These are phyloP conservation scores for Enteromius mattozi DNA, from an alignment of 2,797 vertebrate species.

Conservation along the genomic window DNA sequence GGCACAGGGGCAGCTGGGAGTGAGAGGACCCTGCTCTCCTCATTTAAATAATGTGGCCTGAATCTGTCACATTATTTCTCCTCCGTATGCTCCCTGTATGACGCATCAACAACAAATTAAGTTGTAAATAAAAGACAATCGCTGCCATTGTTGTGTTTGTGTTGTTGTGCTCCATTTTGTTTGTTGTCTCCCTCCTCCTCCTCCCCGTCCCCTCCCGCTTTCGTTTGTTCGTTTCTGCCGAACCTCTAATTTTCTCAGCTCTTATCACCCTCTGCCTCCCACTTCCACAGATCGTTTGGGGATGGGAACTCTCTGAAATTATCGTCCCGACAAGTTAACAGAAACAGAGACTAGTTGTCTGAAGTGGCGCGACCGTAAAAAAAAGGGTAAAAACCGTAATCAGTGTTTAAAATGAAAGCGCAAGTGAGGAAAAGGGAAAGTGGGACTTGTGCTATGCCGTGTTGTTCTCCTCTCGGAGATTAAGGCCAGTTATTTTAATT, in stretches of 20 bases:
- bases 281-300: not conserved
- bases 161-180: constrained; percentile 71
- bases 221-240: constrained; percentile 38
- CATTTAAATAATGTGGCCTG: constrained; percentile 99
- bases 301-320: constrained; percentile 37
- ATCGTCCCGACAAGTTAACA: constrained; percentile 16
- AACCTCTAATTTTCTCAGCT: constrained; percentile 39
- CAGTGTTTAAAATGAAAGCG: constrained; percentile 41
- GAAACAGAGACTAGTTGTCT: constrained; percentile 32
- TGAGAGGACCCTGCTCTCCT: constrained; percentile 87
- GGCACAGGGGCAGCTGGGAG: constrained; percentile 91
- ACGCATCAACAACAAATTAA: constrained; percentile 92
- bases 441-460: constrained; percentile 46
- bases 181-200: constrained; percentile 60
- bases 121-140: constrained; percentile 88
- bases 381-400: not conserved
- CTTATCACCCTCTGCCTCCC: constrained; percentile 34
- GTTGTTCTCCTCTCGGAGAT: constrained; percentile 42
- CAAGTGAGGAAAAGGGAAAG: constrained; percentile 44
- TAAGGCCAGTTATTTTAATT: constrained; percentile 57
- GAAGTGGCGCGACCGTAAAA: not conserved
- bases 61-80: constrained; percentile 94
- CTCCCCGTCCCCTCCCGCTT: constrained; percentile 19
- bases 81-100: constrained; percentile 95
- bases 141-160: constrained; percentile 87